These are phyloP conservation scores for Coreoperca whiteheadi DNA, from an alignment of 2,113 vertebrate genomes.

Conservation along the genomic window DNA sequence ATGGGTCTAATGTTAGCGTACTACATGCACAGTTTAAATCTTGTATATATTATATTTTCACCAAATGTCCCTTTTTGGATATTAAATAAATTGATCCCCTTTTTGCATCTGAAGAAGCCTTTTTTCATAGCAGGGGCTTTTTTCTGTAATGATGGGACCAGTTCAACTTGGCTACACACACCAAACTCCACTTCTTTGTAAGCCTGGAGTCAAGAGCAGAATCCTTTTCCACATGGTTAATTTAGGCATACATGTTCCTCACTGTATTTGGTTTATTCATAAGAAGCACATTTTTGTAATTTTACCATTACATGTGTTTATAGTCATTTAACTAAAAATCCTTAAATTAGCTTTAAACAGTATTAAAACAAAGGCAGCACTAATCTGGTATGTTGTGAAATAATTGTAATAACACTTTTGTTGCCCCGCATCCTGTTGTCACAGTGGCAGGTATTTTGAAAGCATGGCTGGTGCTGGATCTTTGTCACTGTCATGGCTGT, in stretches of 20 bases:
- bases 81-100: neutral
- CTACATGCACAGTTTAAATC: no score
- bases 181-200: constrained; percentile 25
- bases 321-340: neutral
- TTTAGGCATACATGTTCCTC: neutral
- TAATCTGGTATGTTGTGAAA: constrained; percentile 10
- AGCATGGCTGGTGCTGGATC: constrained; percentile 32
- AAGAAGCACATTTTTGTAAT: neutral
- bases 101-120: neutral
- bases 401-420: constrained; percentile 46
- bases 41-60: neutral
- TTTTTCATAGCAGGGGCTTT: neutral
- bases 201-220: neutral
- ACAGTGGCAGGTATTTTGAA: constrained; percentile 40
- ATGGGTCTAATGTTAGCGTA: no score
- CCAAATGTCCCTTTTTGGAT: neutral
- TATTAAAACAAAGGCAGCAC: constrained; percentile 12
- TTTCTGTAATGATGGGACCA: neutral
- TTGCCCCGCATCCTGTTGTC: constrained; percentile 20
- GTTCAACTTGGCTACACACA: constrained; percentile 22
- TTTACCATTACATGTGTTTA: neutral
- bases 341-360: constrained; percentile 11
- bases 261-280: constrained; percentile 9
- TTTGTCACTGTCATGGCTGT: constrained; percentile 53
- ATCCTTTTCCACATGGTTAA: neutral